Evolutionary conservation across 2,113 vertebrate genomes (phyloP).

Genomic region (Chamaea fasciata): DNA sequence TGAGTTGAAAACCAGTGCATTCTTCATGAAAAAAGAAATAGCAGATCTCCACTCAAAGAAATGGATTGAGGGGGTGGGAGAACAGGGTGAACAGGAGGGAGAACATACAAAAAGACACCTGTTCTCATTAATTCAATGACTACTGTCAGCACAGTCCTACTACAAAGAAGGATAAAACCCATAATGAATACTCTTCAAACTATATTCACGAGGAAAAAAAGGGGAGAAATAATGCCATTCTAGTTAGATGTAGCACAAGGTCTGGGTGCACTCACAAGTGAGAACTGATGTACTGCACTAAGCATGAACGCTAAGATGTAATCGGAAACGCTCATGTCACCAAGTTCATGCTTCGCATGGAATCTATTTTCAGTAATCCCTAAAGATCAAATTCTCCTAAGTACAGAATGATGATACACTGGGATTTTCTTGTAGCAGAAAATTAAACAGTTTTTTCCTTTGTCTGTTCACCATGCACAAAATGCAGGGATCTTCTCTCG

Average conservation of each 20-base stretch:
- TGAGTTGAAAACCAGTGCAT: neutral
- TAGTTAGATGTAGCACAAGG: neutral
- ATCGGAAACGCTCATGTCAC: accelerated
- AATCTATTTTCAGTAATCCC: neutral
- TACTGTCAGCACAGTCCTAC: neutral
- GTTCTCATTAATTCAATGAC: conserved; percentile 18
- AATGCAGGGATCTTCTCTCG: neutral
- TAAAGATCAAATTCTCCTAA: neutral
- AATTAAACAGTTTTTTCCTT: neutral
- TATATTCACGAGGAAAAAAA: neutral
- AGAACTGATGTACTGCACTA: neutral
- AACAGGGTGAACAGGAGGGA: neutral
- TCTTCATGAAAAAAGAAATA: neutral
- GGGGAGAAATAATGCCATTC: neutral
- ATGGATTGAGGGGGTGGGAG: neutral
- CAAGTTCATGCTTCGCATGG: neutral
- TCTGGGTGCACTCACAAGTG: neutral
- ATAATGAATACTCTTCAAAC: neutral
- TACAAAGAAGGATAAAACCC: neutral
- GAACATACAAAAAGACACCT: conserved; percentile 25
- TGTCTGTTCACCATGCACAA: neutral
- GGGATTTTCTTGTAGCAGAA: neutral
- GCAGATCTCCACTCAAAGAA: neutral
- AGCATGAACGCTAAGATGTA: neutral
- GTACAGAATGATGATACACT: neutral